Percentiles rank a stretch among this genome's conserved stretches.
Evolutionary conservation across 2,888 invertebrate genomes (phyloP).

Genomic region (Lottia gigantea): DNA sequence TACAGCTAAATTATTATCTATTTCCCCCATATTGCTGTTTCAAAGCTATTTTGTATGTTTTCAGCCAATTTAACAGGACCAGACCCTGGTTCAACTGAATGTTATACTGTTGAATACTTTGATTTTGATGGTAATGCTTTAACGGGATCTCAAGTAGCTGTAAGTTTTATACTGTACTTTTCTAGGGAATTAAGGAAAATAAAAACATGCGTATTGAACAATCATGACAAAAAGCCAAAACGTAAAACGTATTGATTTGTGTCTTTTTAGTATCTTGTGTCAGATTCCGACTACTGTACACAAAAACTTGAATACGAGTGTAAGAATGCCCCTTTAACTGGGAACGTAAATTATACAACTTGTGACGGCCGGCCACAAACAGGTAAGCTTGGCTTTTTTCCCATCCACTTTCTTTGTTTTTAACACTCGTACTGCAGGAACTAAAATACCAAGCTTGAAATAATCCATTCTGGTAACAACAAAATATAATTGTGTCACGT

Average conservation of each 20-base stretch:
- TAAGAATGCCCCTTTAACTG: conserved; percentile 44
- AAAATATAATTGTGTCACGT: too few relatives aligned
- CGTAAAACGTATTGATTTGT: not conserved
- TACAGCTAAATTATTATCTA: too few relatives aligned
- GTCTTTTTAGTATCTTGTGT: conserved; percentile 41
- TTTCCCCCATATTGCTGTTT: too few relatives aligned
- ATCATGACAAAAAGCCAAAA: too few relatives aligned
- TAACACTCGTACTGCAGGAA: too few relatives aligned
- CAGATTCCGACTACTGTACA: conserved; percentile 40
- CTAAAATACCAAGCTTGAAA: too few relatives aligned
- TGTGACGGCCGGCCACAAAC: conserved; percentile 43
- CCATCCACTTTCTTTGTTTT: too few relatives aligned
- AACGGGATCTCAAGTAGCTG: conserved; percentile 27
- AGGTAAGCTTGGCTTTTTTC: conserved; percentile 29
- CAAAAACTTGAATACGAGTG: conserved; percentile 44
- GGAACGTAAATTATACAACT: conserved; percentile 40
- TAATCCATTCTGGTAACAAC: too few relatives aligned
- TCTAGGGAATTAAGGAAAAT: too few relatives aligned
- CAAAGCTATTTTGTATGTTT: too few relatives aligned
- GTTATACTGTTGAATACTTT: conserved; percentile 30
- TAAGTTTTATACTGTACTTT: conserved; percentile 14
- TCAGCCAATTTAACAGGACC: not conserved
- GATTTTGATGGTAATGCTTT: conserved; percentile 21
- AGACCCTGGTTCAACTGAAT: conserved; percentile 1
- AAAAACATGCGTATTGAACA: too few relatives aligned